These are phyloP conservation scores for Catostylus mosaicus DNA, from an alignment of 30 jellyfish, hydroid and myxozoan genomes.

Conservation along the genomic window DNA sequence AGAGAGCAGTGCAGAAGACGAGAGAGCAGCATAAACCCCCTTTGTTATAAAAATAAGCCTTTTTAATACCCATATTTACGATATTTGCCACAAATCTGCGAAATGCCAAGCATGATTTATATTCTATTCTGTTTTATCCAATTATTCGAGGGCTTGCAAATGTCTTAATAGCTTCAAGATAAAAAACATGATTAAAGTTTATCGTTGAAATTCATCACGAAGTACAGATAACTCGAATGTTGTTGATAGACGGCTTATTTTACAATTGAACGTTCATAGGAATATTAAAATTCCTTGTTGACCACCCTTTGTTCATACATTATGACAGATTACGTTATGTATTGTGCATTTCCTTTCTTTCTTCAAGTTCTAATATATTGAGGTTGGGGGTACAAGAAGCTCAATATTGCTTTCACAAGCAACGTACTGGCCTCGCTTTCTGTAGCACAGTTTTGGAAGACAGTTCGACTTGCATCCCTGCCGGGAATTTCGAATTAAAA, in stretches of 20 bases:
- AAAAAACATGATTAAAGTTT: background rate
- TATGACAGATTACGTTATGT: slow-evolving; percentile 41
- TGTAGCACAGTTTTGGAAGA: background rate
- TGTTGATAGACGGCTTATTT: background rate
- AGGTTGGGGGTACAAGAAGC: slow-evolving; percentile 66
- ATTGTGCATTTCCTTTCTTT: slow-evolving; percentile 35
- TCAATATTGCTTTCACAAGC: slow-evolving; percentile 29
- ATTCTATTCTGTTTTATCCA: background rate
- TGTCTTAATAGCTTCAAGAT: background rate
- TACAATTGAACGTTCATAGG: slow-evolving; percentile 10
- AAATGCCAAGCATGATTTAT: background rate
- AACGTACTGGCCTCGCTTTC: background rate
- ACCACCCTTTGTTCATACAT: slow-evolving; percentile 52
- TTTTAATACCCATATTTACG: background rate
- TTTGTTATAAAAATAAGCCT: background rate
- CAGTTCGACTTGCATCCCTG: slow-evolving; percentile 3
- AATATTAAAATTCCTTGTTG: slow-evolving; percentile 55
- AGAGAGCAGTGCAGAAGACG: no score
- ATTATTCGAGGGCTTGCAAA: background rate
- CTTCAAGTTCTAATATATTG: slow-evolving; percentile 34
- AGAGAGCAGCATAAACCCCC: no score
- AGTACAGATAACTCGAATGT: background rate
- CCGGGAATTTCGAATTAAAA: slow-evolving; percentile 2
- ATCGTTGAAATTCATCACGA: background rate
- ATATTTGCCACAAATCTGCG: slow-evolving; percentile 1